Evolutionary conservation across 1,140 invertebrate species (phyloP).

Genomic region (Bradysia coprophila): DNA sequence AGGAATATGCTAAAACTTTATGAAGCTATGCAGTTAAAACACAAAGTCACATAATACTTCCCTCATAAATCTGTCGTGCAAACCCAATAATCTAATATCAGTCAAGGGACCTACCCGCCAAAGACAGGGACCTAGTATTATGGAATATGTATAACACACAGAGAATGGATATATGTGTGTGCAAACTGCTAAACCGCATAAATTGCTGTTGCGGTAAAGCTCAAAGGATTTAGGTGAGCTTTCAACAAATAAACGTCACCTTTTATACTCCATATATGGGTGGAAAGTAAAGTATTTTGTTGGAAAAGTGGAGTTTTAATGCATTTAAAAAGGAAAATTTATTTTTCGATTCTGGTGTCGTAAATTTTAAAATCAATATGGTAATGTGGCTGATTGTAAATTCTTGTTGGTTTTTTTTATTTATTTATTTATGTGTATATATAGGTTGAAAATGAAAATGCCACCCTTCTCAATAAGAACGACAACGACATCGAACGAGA

Average conservation of each 20-base stretch:
- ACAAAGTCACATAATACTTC: too few species aligned
- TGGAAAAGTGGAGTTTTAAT: constrained; percentile 1
- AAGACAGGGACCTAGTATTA: neutral
- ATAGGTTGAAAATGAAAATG: neutral
- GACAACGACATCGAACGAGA: too few species aligned
- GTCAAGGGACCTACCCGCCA: too few species aligned
- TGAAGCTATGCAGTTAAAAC: too few species aligned
- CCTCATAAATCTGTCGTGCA: too few species aligned
- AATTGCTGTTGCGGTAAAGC: constrained; percentile 3
- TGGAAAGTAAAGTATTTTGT: neutral
- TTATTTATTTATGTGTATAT: too few species aligned
- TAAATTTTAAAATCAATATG: constrained; percentile 3
- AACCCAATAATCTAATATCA: too few species aligned
- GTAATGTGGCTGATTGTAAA: constrained; percentile 1
- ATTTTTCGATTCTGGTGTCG: constrained; percentile 2
- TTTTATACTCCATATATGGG: neutral
- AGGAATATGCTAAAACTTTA: too few species aligned
- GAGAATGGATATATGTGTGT: neutral
- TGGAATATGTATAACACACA: neutral
- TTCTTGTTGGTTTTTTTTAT: neutral
- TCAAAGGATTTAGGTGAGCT: constrained; percentile 3
- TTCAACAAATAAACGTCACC: constrained; percentile 2
- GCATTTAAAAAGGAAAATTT: constrained; percentile 3
- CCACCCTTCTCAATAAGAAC: neutral
- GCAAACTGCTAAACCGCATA: constrained; percentile 2